Evolutionary conservation across 2,113 vertebrate species (phyloP).

Genomic region (Vicugna pacos): DNA sequence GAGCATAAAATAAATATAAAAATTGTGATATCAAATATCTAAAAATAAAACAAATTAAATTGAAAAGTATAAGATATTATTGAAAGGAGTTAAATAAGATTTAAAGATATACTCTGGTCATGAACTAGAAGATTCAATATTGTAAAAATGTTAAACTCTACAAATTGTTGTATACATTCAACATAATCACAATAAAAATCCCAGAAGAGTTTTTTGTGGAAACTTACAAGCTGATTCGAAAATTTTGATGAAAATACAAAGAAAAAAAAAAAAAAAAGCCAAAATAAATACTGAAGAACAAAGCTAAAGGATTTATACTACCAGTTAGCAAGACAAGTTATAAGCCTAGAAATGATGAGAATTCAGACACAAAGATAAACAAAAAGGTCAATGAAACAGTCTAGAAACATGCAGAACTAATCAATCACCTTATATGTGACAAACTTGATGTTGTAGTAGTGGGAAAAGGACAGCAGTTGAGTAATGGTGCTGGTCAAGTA

Average conservation of each 20-base stretch:
- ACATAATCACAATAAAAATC: neutral
- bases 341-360: neutral
- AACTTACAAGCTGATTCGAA: constrained; percentile 31
- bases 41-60: neutral
- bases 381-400: neutral
- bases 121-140: neutral
- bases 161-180: neutral
- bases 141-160: neutral
- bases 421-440: neutral
- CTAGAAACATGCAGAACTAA: neutral
- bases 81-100: neutral
- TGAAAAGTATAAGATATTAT: neutral
- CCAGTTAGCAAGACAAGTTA: neutral
- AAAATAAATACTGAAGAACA: neutral
- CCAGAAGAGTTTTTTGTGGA: neutral
- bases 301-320: neutral
- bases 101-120: neutral
- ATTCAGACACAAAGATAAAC: neutral
- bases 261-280: neutral
- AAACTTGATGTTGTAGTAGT: neutral
- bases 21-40: neutral
- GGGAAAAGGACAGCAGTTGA: neutral
- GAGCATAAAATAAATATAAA: neutral
- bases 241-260: neutral
- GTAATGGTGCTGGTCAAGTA: neutral